Evolutionary conservation across 2,113 vertebrate genomes (phyloP).

Genomic region (Saccopteryx bilineata): DNA sequence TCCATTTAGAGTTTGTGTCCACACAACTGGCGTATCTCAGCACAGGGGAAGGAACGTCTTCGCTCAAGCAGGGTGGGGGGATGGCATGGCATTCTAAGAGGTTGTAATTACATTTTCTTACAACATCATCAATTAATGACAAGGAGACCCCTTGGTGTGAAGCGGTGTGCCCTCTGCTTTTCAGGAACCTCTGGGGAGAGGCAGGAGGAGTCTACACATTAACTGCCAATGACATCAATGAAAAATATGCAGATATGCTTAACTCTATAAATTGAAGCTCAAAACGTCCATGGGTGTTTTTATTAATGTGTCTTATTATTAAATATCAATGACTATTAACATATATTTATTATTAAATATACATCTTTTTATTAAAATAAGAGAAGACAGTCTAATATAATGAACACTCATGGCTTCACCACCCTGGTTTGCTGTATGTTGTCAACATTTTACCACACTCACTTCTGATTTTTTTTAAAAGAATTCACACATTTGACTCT

Average conservation of each 20-base stretch:
- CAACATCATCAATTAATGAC: slow-evolving; percentile 66
- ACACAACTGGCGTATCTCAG: slow-evolving; percentile 58
- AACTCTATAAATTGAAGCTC: not conserved
- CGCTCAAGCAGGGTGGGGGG: not conserved
- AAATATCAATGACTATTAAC: not conserved
- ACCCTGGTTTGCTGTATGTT: not conserved
- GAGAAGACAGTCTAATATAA: not conserved
- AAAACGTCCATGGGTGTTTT: not conserved
- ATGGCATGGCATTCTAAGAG: not conserved
- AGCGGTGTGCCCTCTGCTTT: not conserved
- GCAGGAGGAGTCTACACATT: not conserved
- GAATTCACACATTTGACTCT: not conserved
- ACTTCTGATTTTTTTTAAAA: not conserved
- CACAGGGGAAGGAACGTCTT: slow-evolving; percentile 48
- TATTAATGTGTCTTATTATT: not conserved
- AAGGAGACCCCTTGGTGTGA: not conserved
- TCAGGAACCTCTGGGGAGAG: slow-evolving; percentile 7
- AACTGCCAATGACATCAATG: not conserved
- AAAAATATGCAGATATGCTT: not conserved
- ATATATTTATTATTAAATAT: not conserved
- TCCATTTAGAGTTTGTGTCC: slow-evolving; percentile 10
- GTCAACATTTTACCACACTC: not conserved
- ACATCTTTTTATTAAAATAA: not conserved
- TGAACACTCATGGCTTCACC: accelerated
- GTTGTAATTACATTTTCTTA: slow-evolving; percentile 75